phyloP scores from a whole-genome alignment of 2,113 vertebrate genomes.

The Alectura lathami region DNA sequence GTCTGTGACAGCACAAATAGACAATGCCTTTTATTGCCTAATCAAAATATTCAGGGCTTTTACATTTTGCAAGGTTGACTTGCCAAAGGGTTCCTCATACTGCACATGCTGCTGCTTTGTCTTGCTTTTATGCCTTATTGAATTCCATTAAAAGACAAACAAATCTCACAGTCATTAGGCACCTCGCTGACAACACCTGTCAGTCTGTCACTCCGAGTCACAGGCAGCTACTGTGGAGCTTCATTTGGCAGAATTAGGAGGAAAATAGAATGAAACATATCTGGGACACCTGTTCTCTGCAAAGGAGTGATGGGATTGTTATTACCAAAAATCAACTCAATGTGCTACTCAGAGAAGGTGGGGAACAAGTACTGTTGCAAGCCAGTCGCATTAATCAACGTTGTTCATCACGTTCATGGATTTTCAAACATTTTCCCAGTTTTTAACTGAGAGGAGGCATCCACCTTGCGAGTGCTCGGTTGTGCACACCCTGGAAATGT shows the following conservation, averaged over 20 bases:
- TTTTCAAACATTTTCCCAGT: not conserved
- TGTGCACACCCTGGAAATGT: accelerated
- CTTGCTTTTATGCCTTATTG: constrained; percentile 62
- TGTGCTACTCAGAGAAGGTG: not conserved
- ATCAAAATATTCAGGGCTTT: constrained; percentile 21
- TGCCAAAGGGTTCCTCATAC: constrained; percentile 51
- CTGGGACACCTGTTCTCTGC: constrained; percentile 57
- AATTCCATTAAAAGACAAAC: constrained; percentile 65
- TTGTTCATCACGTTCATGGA: not conserved
- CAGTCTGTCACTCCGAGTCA: constrained; percentile 68
- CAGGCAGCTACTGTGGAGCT: constrained; percentile 30
- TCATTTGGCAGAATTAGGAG: constrained; percentile 62
- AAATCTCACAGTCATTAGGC: constrained; percentile 47
- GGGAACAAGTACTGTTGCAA: not conserved
- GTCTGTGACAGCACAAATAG: not conserved
- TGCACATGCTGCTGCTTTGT: constrained; percentile 28
- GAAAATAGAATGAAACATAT: constrained; percentile 51
- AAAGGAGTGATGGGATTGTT: constrained; percentile 30
- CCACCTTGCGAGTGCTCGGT: accelerated
- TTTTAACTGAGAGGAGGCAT: not conserved
- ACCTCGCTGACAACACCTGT: constrained; percentile 77
- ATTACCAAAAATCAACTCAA: not conserved
- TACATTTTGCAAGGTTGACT: constrained; percentile 40
- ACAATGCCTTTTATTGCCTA: constrained; percentile 6
- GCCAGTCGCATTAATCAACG: not conserved